These are phyloP conservation scores for Dendrolimus houi DNA, from an alignment of 2,888 invertebrate species.

Conservation along the genomic window DNA sequence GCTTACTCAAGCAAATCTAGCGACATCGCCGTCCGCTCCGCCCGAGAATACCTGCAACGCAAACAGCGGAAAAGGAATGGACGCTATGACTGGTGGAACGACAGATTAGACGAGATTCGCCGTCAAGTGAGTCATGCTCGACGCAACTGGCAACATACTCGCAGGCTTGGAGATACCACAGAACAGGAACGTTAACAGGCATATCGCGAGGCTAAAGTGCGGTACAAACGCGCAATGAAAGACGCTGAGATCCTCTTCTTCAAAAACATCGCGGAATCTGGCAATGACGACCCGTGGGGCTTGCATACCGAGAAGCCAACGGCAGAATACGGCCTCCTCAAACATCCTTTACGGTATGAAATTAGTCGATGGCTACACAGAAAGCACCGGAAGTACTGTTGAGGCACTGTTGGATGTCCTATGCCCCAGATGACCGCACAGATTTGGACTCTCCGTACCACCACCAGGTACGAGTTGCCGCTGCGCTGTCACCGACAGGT, in stretches of 20 bases:
- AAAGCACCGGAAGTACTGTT: conserved; percentile 11
- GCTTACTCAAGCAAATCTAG: neutral
- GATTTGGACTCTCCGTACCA: conserved; percentile 15
- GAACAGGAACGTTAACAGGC: neutral
- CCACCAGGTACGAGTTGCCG: conserved; percentile 11
- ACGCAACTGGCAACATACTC: conserved; percentile 1
- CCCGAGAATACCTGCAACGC: neutral
- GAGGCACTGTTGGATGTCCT: conserved; percentile 10
- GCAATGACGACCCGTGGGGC: conserved; percentile 15
- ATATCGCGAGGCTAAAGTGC: accelerated
- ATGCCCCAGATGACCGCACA: conserved; percentile 25
- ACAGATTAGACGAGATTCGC: conserved; percentile 1
- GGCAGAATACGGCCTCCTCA: conserved; percentile 12
- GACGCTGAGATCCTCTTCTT: neutral
- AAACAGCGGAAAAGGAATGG: neutral
- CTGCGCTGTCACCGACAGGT: conserved; percentile 13
- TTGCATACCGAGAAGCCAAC: conserved; percentile 16
- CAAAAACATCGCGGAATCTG: conserved; percentile 5
- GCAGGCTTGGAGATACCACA: neutral
- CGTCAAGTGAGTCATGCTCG: neutral
- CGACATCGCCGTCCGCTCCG: neutral
- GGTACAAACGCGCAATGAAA: conserved; percentile 1
- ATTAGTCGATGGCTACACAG: conserved; percentile 5
- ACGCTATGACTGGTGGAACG: conserved; percentile 11
- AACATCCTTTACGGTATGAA: conserved; percentile 11